Conservation (phyloP, 2,888 invertebrate genomes). For the Erynnis tages region DNA sequence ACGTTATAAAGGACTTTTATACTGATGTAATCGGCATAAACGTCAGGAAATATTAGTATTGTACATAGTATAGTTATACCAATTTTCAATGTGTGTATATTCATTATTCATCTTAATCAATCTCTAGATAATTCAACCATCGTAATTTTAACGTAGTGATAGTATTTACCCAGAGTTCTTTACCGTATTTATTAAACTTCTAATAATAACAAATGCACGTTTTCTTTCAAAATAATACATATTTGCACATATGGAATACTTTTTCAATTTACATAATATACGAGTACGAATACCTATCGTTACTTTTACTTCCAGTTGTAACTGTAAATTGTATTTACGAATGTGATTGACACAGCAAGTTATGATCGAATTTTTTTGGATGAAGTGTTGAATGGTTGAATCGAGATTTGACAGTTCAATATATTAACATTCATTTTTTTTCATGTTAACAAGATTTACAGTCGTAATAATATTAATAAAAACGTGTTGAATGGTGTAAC, state of each 20-base stretch:
- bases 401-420: not conserved
- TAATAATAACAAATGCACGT: not conserved
- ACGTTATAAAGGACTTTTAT: no score
- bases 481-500: no score
- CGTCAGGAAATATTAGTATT: slow-evolving; percentile 1
- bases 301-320: not conserved
- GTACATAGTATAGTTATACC: not conserved
- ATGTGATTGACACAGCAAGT: not conserved
- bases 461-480: no score
- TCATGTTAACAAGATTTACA: no score
- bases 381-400: not conserved
- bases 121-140: not conserved
- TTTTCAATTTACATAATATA: not conserved
- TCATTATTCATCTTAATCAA: not conserved
- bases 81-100: not conserved
- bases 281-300: no score
- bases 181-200: not conserved
- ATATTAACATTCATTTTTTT: no score
- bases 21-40: not conserved
- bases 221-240: not conserved
- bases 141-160: not conserved
- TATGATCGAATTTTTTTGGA: no score
- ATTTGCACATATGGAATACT: slow-evolving; percentile 1
- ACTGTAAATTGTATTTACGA: slow-evolving; percentile 2
- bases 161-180: not conserved